These are phyloP conservation scores for Drosophila malerkotliana DNA, from an alignment of 1,140 invertebrate genomes.

Conservation along the genomic window DNA sequence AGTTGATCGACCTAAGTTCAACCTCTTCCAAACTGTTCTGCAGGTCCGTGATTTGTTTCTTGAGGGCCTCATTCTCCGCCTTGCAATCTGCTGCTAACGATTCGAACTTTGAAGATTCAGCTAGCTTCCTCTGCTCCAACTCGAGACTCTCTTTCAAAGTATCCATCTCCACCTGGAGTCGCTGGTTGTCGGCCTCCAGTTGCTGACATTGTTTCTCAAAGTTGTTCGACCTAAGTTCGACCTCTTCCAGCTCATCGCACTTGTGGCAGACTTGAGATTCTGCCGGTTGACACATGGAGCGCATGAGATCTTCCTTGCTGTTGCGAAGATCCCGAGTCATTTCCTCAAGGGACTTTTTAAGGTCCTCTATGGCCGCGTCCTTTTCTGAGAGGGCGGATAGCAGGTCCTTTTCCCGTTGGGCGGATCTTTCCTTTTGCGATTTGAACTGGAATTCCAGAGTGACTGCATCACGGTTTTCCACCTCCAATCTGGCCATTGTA, in stretches of 20 bases:
- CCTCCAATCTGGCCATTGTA: conserved; percentile 56
- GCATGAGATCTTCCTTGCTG: conserved; percentile 64
- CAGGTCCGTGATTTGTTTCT: conserved; percentile 30
- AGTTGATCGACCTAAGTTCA: conserved; percentile 25
- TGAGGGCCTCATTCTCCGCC: conserved; percentile 18
- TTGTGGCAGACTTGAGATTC: conserved; percentile 22
- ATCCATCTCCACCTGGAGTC: conserved; percentile 48
- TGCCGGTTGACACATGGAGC: conserved; percentile 46
- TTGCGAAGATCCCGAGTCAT: conserved; percentile 43
- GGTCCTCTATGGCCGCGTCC: conserved; percentile 34
- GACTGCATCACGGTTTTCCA: conserved; percentile 72
- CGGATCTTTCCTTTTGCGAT: conserved; percentile 59
- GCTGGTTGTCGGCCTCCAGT: conserved; percentile 42
- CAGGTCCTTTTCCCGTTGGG: conserved; percentile 73
- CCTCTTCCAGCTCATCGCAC: conserved; percentile 36
- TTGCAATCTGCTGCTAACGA: not conserved
- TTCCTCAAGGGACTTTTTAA: conserved; percentile 54
- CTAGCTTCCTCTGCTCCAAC: conserved; percentile 36
- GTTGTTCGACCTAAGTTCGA: conserved; percentile 28
- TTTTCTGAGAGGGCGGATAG: conserved; percentile 70
- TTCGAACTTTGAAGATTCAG: not conserved
- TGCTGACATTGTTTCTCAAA: conserved; percentile 17
- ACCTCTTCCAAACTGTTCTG: conserved; percentile 30
- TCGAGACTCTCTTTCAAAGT: conserved; percentile 42
- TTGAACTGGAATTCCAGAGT: conserved; percentile 79